A percentile compares a stretch with the other conserved stretches of the same genome.
These are phyloP conservation scores for Aplochiton taeniatus DNA, from an alignment of 2,797 vertebrate genomes.

Conservation along the genomic window DNA sequence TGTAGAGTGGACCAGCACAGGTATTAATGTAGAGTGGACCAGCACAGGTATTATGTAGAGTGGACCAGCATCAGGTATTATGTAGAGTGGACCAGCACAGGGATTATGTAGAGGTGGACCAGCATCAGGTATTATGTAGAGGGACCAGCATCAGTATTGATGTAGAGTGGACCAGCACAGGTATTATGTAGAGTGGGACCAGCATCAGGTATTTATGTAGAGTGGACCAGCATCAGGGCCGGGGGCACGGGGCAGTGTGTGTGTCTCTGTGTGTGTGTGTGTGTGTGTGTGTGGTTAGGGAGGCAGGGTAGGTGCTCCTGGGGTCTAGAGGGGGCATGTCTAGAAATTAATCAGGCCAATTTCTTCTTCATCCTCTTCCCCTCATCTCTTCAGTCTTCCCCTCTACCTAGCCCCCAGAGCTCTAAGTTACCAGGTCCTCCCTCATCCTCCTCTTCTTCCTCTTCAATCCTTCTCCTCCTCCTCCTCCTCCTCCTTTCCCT, in stretches of 20 bases:
- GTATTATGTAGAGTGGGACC: conserved; percentile 75
- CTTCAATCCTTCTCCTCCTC: too few species aligned
- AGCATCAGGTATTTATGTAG: conserved; percentile 70
- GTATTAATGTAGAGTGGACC: conserved; percentile 71
- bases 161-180: conserved; percentile 66
- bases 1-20: conserved; percentile 66
- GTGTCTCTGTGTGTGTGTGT: background rate
- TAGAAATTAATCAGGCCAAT: conserved; percentile 74
- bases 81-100: conserved; percentile 65
- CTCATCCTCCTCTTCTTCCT: conserved; percentile 30
- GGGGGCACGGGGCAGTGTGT: conserved; percentile 10
- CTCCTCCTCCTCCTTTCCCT: too few species aligned
- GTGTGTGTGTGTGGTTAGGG: conserved; percentile 4
- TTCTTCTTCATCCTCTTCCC: conserved; percentile 34
- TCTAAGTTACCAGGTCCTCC: conserved; percentile 34
- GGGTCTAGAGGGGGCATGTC: conserved; percentile 51
- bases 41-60: too few species aligned
- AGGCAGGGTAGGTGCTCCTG: conserved; percentile 35
- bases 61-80: conserved; percentile 67
- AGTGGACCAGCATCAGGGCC: conserved; percentile 46
- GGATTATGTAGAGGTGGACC: too few species aligned
- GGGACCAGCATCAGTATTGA: too few species aligned
- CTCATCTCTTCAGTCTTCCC: conserved; percentile 15
- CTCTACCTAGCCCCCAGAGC: conserved; percentile 17
- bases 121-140: conserved; percentile 71